phyloP scores from a whole-genome alignment of 2,888 invertebrate genomes.

The Chamaedrilus cognettii region DNA sequence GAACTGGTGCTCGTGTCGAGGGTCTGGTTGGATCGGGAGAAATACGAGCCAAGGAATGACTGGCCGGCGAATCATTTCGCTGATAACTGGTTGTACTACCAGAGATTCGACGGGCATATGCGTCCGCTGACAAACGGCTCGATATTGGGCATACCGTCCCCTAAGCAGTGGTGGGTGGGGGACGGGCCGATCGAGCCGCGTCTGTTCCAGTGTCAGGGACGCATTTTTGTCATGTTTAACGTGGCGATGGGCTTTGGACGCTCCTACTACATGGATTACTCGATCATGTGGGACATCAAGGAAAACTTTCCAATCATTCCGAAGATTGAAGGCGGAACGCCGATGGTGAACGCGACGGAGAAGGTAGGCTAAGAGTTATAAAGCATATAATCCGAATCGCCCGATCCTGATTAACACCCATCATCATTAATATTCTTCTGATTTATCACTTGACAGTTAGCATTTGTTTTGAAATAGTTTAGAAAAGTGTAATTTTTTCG shows the following conservation, averaged over 20 bases:
- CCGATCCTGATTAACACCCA: too few species aligned
- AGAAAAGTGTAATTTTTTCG: too few species aligned
- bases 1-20: conserved; percentile 39
- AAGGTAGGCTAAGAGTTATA: too few species aligned
- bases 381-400: too few species aligned
- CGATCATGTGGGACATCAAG: conserved; percentile 40
- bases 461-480: too few species aligned
- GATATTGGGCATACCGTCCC: conserved; percentile 40
- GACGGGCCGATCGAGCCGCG: conserved; percentile 43
- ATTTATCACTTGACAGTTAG: too few species aligned
- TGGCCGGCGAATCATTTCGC: conserved; percentile 43
- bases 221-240: conserved; percentile 39
- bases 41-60: conserved; percentile 37
- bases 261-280: conserved; percentile 36
- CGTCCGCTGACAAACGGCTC: conserved; percentile 37
- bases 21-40: conserved; percentile 42
- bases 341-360: conserved; percentile 40
- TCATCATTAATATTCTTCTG: too few species aligned
- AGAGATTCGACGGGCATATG: conserved; percentile 38
- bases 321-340: conserved; percentile 39
- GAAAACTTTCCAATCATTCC: conserved; percentile 39
- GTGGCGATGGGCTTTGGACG: conserved; percentile 38
- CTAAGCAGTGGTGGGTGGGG: conserved; percentile 42
- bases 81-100: conserved; percentile 44
- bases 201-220: conserved; percentile 32